phyloP scores from a whole-genome alignment of 2,113 vertebrate species.

The Asarcornis scutulata region DNA sequence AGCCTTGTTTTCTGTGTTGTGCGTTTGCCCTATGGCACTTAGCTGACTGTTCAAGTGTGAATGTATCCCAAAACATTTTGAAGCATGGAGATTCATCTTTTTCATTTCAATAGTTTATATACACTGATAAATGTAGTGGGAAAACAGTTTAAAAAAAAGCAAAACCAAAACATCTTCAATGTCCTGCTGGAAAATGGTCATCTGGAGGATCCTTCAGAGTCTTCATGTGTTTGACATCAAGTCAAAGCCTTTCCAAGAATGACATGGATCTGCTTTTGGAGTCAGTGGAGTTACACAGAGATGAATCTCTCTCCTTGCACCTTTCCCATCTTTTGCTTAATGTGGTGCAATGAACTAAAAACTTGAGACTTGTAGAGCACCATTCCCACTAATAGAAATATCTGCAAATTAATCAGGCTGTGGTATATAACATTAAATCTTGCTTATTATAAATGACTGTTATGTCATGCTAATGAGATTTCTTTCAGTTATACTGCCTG shows the following conservation, averaged over 20 bases:
- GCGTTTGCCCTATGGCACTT: neutral
- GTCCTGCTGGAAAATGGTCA: neutral
- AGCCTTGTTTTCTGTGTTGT: neutral
- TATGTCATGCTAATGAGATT: slow-evolving; percentile 27
- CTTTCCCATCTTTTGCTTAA: neutral
- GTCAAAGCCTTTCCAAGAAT: neutral
- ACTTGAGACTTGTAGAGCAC: neutral
- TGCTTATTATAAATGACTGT: slow-evolving; percentile 27
- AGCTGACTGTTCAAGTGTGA: neutral
- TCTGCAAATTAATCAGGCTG: slow-evolving; percentile 21
- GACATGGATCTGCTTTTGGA: neutral
- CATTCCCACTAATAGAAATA: neutral
- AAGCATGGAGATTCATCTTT: neutral
- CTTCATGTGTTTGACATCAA: neutral
- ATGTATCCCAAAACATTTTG: neutral
- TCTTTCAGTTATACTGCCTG: slow-evolving; percentile 18
- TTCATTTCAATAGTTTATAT: neutral
- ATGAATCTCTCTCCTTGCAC: neutral
- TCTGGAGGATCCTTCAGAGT: neutral
- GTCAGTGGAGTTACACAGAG: neutral
- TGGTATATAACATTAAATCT: slow-evolving; percentile 4
- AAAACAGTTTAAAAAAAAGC: neutral
- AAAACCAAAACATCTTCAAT: neutral
- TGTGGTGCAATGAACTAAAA: slow-evolving; percentile 17
- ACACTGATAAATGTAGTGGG: neutral